Percentiles rank a stretch among this genome's conserved stretches.
Evolutionary conservation across 2,113 vertebrate species (phyloP).

Genomic region (Monarcha castaneiventris): DNA sequence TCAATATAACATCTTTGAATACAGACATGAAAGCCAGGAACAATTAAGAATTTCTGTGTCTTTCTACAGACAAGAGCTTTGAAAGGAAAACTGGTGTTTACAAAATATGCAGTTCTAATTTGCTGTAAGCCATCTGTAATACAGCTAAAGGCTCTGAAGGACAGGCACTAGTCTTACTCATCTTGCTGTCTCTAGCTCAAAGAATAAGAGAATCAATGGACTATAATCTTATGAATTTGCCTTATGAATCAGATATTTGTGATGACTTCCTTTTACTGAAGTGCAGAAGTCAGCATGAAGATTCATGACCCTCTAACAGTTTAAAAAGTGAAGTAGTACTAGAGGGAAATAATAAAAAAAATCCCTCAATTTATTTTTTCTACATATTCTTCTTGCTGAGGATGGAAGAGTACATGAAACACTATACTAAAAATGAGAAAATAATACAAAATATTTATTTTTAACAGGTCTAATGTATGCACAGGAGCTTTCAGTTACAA

Average conservation of each 20-base stretch:
- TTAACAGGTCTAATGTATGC: neutral
- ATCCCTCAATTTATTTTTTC: neutral
- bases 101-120: neutral
- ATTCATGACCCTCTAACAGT: neutral
- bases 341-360: neutral
- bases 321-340: neutral
- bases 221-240: neutral
- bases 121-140: neutral
- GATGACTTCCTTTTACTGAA: neutral
- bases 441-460: neutral
- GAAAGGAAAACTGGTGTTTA: neutral
- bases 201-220: neutral
- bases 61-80: neutral
- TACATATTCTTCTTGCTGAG: neutral
- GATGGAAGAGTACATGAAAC: neutral
- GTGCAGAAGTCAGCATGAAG: neutral
- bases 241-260: neutral
- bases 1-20: neutral
- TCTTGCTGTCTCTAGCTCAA: neutral
- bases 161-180: neutral
- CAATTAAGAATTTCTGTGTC: neutral
- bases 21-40: neutral
- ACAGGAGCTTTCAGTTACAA: neutral
- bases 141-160: neutral
- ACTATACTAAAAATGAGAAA: neutral